Conservation (phyloP, 2,797 vertebrate genomes). For the Mus spretus region DNA sequence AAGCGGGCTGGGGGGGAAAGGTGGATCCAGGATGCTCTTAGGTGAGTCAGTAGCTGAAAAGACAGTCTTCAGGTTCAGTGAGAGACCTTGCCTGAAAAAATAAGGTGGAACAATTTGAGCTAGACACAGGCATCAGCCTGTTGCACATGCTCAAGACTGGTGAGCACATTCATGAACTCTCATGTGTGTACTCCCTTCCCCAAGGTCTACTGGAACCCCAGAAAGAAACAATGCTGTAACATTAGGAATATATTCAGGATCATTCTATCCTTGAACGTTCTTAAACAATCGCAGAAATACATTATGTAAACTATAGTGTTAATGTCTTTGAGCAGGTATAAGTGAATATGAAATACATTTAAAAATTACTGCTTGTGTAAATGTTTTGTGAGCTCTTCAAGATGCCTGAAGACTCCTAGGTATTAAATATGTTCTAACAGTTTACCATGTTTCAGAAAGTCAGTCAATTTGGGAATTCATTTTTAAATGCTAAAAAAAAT, state of each 20-base stretch:
- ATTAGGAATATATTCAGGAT: conserved; percentile 33
- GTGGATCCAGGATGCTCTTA: neutral
- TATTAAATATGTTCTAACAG: conserved; percentile 30
- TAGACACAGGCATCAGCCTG: neutral
- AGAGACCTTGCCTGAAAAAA: neutral
- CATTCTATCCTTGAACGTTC: neutral
- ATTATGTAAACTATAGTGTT: conserved; percentile 4
- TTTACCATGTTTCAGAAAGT: conserved; percentile 63
- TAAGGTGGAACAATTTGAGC: neutral
- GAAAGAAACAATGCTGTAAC: neutral
- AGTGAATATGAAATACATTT: conserved; percentile 49
- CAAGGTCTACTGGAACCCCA: neutral
- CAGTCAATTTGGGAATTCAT: conserved; percentile 54
- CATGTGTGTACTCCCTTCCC: neutral
- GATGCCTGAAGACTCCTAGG: conserved; percentile 46
- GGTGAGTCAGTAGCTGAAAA: neutral
- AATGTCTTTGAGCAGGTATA: conserved; percentile 39
- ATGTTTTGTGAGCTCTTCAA: neutral
- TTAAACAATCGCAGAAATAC: conserved; percentile 33
- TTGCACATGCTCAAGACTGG: neutral
- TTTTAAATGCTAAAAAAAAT: conserved; percentile 57
- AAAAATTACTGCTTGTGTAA: conserved; percentile 12
- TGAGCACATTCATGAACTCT: too few relatives aligned
- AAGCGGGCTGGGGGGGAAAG: neutral
- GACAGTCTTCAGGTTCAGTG: neutral